Evolutionary conservation across 2,113 vertebrate genomes (phyloP), one percentile per base, ranked within the genome.

Genomic region (Cephalopterus ornatus): DNA sequence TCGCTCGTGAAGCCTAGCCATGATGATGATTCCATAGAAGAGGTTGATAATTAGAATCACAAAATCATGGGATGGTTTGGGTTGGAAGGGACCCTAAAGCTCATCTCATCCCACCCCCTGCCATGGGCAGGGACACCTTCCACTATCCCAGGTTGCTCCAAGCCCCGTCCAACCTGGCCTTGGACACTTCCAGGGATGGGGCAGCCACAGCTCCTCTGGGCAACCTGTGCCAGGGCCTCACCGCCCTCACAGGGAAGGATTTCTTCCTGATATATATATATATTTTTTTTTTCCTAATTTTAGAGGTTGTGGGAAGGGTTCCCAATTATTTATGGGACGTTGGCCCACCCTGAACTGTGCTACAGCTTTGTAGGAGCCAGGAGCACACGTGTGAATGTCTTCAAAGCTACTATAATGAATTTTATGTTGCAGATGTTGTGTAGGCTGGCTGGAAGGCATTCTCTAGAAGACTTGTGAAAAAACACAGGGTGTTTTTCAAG

Each of bases 1-100:
- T n/a, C n/a, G n/a, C n/a, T n/a, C n/a, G n/a, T n/a, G n/a, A n/a
- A n/a, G n/a, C n/a, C n/a, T n/a, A n/a, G n/a, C n/a, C n/a, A n/a
- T n/a, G n/a, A n/a, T n/a, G n/a, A n/a, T n/a, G n/a, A 11, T 8
- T 80, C 24, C 0, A 3, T 32, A 1, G 8, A 39, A 3, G 1
- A 21, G 2, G 14, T 5, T 47, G 14, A 32, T 62, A 23, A 53
- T 35, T 23, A 35, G 21, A 62, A 49, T 32, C 26, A 61, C 19
- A 75, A 39, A 52, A 52, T 39, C 50, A 17, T 27, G 67, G 53
- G 26, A 47, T 61, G 16, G 7, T 62, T 83, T 76, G 41, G 55
- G 21, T 35, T 55, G 30, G 87, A 49, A 35, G 9, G n/a, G 33
- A 35, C 59, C 6, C 41, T 68, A 32, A 42, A 70, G 20, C 4